Evolutionary conservation across 2,888 invertebrate species (phyloP).

Genomic region (Spilosoma lubricipeda): DNA sequence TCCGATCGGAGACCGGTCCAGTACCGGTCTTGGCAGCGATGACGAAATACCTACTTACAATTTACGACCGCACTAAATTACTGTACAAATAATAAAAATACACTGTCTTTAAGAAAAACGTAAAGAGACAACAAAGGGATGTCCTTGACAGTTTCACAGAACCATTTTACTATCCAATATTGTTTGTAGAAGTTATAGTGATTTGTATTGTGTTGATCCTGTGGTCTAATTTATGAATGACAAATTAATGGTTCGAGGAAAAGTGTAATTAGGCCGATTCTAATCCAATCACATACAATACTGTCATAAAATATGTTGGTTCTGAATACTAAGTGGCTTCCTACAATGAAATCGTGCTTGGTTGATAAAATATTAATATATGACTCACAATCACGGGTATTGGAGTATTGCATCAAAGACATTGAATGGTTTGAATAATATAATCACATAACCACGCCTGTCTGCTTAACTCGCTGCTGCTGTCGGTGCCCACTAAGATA

Average conservation of each 20-base stretch:
- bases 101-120: conserved; percentile 34
- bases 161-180: not conserved
- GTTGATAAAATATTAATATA: conserved; percentile 33
- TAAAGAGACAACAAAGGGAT: not conserved
- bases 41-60: conserved; percentile 67
- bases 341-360: conserved; percentile 32
- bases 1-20: conserved; percentile 74
- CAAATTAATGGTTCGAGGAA: conserved; percentile 9
- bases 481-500: conserved; percentile 69
- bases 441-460: conserved; percentile 60
- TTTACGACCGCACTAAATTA: conserved; percentile 56
- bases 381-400: conserved; percentile 40
- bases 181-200: not conserved
- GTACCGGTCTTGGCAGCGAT: conserved; percentile 57
- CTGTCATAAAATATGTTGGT: conserved; percentile 37
- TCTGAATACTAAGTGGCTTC: conserved; percentile 42
- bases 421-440: conserved; percentile 61
- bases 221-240: conserved; percentile 1
- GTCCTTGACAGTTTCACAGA: conserved; percentile 26
- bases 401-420: conserved; percentile 64
- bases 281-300: conserved; percentile 40
- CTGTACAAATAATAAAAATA: conserved; percentile 53
- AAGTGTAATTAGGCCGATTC: conserved; percentile 10
- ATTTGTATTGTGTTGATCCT: not conserved
- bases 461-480: conserved; percentile 58